Evolutionary conservation across 2,113 vertebrate genomes (phyloP), one percentile per base, ranked within the genome.

Genomic region (Pseudorhombus dupliciocellatus): DNA sequence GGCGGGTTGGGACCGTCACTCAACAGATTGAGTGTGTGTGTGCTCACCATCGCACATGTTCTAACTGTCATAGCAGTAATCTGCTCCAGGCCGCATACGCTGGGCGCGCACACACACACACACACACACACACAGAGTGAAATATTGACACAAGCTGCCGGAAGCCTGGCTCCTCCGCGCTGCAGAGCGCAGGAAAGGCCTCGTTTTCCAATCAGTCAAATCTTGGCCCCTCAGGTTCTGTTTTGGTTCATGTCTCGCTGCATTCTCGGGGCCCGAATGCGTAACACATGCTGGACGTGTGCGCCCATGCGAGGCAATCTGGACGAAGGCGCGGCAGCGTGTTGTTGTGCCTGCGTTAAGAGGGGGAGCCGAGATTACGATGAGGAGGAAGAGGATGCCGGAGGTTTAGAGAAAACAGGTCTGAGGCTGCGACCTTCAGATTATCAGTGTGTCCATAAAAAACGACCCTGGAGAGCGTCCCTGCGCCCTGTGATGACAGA

Each of bases 81-180:
- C 90, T 87, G 86, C 76, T 87, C 76, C 0, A 73, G 55, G 70
- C 62, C 63, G 73, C 75, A 55, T 54, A 83, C 69, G 80, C 77
- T 63, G 79, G 57, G 22, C 67, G n/a, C 77, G 12, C 70, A 72
- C 78, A 59, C 75, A n/a, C 77, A 64, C 76, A 56, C 31, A 57
- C 60, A 63, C 25, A 58, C 34, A 61, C 50, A 73, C 46, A 70
- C 60, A 26, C 51, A 72, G 1, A 75, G 65, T 52, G 65, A 84
- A 81, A 88, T 81, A 86, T 84, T 80, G 81, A 90, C 72, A 85
- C 87, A 79, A 86, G 84, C 81, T 82, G 84, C 83, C 75, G 83
- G 73, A 58, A 74, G 80, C 56, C 34, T 28, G 64, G 63, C 67
- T 54, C 62, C 70, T 84, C 69, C 70, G 64, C 77, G 73, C 75